Evolutionary conservation across 2,888 invertebrate species (phyloP), one percentile per base, ranked within the genome.

Genomic region (Tubulanus polymorphus): DNA sequence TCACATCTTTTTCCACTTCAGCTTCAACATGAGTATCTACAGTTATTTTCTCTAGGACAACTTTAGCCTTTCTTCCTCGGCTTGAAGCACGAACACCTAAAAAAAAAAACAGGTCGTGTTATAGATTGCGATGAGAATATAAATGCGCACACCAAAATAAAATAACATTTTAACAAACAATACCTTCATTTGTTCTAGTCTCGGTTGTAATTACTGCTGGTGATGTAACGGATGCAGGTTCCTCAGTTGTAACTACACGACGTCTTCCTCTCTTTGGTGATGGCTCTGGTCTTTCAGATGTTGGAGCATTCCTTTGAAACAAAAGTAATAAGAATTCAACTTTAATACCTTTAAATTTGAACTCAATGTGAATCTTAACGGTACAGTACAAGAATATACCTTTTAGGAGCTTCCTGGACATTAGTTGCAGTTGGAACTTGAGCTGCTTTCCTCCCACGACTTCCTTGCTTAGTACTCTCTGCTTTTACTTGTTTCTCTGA

Each of bases 21-120:
- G 55, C 53, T 37, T 56, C 30, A n/a, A 51, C 54, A 18, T 23
- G 28, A 37, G 41, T 50, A 18, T 55, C 48, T n/a, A 28, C 32
- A 23, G 30, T 47, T 15, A 8, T 47, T 47, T 37, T 45, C n/a
- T 51, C 32, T 27, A n/a, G n/a, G n/a, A n/a, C n/a, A n/a, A n/a
- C n/a, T n/a, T n/a, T n/a, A n/a, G n/a, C n/a, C n/a, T n/a, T n/a
- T 32, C 51, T 1, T 45, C 50, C 29, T 55, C 48, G n/a, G n/a
- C n/a, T n/a, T n/a, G n/a, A n/a, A n/a, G n/a, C n/a, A n/a, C n/a
- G n/a, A n/a, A n/a, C n/a, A n/a, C n/a, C n/a, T n/a, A n/a, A n/a
- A n/a, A n/a, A n/a, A n/a, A n/a, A n/a, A n/a, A n/a, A n/a, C n/a
- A n/a, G n/a, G n/a, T n/a, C n/a, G n/a, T n/a, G n/a, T n/a, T n/a